phyloP scores from a whole-genome alignment of 2,113 vertebrate species.

The Butorides virescens region DNA sequence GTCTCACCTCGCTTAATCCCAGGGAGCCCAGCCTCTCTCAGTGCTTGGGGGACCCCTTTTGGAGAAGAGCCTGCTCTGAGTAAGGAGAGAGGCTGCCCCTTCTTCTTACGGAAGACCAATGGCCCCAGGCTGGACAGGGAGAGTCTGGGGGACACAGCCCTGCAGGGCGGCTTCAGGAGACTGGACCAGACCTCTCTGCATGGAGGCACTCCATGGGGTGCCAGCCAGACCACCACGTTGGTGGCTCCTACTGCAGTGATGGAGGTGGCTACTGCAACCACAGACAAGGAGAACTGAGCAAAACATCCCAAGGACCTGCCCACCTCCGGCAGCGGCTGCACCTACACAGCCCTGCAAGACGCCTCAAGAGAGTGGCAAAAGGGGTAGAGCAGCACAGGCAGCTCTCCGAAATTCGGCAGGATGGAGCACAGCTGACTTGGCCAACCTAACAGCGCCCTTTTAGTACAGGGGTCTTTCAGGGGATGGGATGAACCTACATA shows the following conservation, averaged over 20 bases:
- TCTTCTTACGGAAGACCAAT: neutral
- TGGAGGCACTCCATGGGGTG: neutral
- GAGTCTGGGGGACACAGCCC: neutral
- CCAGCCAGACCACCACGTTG: neutral
- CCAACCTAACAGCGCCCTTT: accelerated
- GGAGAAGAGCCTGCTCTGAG: neutral
- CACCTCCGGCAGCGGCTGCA: neutral
- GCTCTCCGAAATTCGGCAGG: neutral
- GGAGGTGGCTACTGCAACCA: neutral
- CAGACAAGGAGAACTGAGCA: neutral
- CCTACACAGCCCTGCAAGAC: neutral
- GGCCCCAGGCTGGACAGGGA: neutral
- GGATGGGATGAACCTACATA: neutral
- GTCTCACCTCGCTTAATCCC: neutral
- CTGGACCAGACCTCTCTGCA: neutral
- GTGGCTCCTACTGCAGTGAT: neutral
- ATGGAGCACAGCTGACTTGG: neutral
- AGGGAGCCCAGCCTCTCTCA: neutral
- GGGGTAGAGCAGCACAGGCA: neutral
- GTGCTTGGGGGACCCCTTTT: accelerated
- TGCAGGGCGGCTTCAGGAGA: accelerated
- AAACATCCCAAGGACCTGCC: neutral
- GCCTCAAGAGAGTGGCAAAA: accelerated
- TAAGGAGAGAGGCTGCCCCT: neutral
- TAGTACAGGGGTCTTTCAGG: neutral